Evolutionary conservation across 2,113 vertebrate genomes (phyloP).

Genomic region (Myrmecobius fasciatus): DNA sequence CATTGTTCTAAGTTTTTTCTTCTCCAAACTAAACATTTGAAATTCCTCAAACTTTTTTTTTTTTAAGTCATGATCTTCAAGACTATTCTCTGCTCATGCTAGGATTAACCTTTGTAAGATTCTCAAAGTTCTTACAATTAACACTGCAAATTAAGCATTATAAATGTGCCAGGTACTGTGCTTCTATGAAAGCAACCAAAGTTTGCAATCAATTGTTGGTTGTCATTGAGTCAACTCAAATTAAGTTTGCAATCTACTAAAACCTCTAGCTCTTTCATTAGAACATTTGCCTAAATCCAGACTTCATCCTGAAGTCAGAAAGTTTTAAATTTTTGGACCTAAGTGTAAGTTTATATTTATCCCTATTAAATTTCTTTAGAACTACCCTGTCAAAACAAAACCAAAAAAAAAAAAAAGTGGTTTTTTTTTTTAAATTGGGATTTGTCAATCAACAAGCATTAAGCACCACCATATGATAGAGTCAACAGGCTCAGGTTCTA

Average conservation of each 20-base stretch:
- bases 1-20: background rate
- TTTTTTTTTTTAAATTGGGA: slow-evolving; percentile 32
- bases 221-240: background rate
- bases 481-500: slow-evolving; percentile 34
- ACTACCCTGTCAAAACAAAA: slow-evolving; percentile 1
- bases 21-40: background rate
- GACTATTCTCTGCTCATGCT: background rate
- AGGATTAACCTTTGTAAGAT: background rate
- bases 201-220: background rate
- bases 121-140: background rate
- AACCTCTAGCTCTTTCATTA: background rate
- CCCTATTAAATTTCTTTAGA: background rate
- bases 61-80: background rate
- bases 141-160: background rate
- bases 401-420: too few relatives aligned
- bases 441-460: background rate
- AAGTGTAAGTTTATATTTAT: background rate
- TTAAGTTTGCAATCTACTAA: background rate
- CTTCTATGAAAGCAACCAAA: background rate
- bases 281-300: background rate
- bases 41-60: background rate
- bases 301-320: background rate
- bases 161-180: background rate
- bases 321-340: background rate
- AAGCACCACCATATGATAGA: background rate